These are phyloP conservation scores for Schizaphis graminum DNA, from an alignment of 2,888 invertebrate genomes.

Conservation along the genomic window DNA sequence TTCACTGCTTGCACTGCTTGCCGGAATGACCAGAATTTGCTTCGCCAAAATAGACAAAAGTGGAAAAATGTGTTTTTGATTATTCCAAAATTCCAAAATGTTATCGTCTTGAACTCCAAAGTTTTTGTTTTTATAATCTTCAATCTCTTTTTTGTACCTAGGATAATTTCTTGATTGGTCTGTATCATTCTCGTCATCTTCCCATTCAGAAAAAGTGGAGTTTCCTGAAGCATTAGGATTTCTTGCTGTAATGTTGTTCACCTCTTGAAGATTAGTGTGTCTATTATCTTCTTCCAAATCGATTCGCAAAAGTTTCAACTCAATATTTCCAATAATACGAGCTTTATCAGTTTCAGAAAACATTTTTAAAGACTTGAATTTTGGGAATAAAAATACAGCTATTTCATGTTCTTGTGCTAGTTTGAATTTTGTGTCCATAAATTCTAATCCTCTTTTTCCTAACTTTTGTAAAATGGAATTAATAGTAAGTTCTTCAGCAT, in stretches of 20 bases:
- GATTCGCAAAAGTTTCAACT: neutral
- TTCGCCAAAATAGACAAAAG: neutral
- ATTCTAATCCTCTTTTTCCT: slow-evolving; percentile 9
- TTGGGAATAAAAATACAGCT: neutral
- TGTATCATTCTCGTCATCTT: neutral
- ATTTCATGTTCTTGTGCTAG: neutral
- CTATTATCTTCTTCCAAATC: neutral
- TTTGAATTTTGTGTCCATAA: neutral
- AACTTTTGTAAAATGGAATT: neutral
- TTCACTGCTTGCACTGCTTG: neutral
- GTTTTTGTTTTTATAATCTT: neutral
- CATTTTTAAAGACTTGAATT: neutral
- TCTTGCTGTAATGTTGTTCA: neutral
- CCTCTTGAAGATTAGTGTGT: neutral
- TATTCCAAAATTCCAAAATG: neutral
- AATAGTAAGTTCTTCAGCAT: neutral
- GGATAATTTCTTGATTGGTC: neutral
- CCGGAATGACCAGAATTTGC: neutral
- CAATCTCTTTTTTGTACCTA: neutral
- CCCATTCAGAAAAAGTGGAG: neutral
- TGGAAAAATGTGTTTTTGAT: neutral
- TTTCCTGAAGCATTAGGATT: neutral
- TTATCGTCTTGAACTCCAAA: neutral
- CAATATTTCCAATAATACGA: neutral
- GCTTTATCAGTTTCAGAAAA: neutral